Base-by-base conservation (phyloP, 2,113 vertebrate genomes). In the Macheiramphus alcinus region DNA sequence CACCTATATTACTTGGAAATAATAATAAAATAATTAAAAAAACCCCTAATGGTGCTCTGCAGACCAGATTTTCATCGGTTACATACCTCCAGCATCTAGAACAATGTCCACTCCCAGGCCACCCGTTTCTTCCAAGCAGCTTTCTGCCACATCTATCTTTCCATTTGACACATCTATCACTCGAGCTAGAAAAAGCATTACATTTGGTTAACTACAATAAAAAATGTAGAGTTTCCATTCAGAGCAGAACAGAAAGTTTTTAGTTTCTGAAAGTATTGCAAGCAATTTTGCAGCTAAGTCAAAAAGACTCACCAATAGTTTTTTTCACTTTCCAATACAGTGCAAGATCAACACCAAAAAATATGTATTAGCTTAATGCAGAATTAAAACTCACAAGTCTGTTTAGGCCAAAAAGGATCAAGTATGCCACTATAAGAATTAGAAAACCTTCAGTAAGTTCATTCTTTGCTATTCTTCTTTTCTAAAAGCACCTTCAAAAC, bases 111-210 rank as follows among this genome's bases (percentile, higher is more conserved):
- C 98, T 72, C 99, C 99, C 52, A 99, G 98, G 84, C 99, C 99
- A 29, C 99, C 99, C 0, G 99, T 99, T 98, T 99, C 99, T 97
- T 99, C 99, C 96, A 99, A 90, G 80, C 99, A 99, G 50, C 97
- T 98, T 27, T 99, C 98, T 63, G 99, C 98, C 86, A 99, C 94
- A 22, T 99, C 98, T 7, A 97, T 96, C 70, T 99, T 98, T 23
- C 97, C 93, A 21, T 98, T 98, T 56, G 97, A 98, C 31, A 98
- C 90, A 14, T 99, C 98, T 50, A 99, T 98, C 74, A 99, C 99
- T 55, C 99, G 98, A 88, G 98, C 99, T 99, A 94, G 52, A 75
- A 94, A 63, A 94, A 43, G 91, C 71, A 97, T 22, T 16, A 96
- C 34, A 36, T 66, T 34, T 50, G 67, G 86, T 62, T 40, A 72